Evolutionary conservation across 2,113 vertebrate species (phyloP), one percentile per base, ranked within the genome.

Genomic region (Rhombomys opimus): DNA sequence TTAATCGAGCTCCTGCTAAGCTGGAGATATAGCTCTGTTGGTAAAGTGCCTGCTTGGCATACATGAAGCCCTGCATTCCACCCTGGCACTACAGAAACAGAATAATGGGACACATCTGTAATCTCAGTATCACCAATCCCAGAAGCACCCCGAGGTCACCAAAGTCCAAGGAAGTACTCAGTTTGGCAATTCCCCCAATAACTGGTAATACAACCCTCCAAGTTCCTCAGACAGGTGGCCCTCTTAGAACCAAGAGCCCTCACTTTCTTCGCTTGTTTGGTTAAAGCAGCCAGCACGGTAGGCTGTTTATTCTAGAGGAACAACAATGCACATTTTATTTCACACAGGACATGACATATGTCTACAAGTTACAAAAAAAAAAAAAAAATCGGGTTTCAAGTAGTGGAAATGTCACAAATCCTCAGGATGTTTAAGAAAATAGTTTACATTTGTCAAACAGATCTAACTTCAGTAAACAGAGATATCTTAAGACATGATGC

Each of bases 391-490:
- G 46, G 59, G 92, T 95, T 95, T 94, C 89, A 95, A 96, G 86
- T 81, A 38, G 38, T 65, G 22, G 77, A 95, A 87, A 61, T 20
- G 7, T 32, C 93, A 72, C 78, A 91, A 80, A 91, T 87, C 87
- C 75, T 38, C 78, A 68, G 90, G 68, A 94, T 61, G 57, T 54
- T 35, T 89, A 87, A 82, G 81, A 94, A 87, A 78, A n/a, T 95
- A 89, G 41, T 93, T 94, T 61, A 63, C 70, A 84, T 94, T 93
- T 95, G 89, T 95, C 92, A 93, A 95, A 90, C 93, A 95, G 84
- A 75, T 70, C 80, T 90, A 75, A 93, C 87, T 90, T 93, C 80
- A 84, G 68, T 91, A 95, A 96, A 88, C 67, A 96, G 88, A 95
- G 89, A 52, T 76, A 78, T 73, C 88, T 75, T 96, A 94, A 96